Evolutionary conservation across 2,888 invertebrate genomes (phyloP).

Genomic region (Cephus pygmeus): DNA sequence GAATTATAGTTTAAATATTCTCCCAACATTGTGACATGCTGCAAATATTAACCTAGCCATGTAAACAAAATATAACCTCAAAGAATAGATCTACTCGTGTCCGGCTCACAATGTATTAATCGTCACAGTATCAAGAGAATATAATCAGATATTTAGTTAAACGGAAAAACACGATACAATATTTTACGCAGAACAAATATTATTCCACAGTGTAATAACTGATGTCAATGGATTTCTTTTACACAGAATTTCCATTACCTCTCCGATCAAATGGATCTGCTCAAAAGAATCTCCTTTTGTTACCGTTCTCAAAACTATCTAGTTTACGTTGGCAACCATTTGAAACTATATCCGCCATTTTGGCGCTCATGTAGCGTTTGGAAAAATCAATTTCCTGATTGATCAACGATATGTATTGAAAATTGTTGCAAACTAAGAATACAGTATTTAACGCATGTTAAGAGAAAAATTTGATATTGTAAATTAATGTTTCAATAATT

Average conservation of each 20-base stretch:
- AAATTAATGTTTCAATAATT: neutral
- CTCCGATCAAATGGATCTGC: slow-evolving; percentile 41
- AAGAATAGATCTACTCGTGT: neutral
- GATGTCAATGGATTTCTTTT: slow-evolving; percentile 53
- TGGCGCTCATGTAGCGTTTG: neutral
- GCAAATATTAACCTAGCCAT: slow-evolving; percentile 5
- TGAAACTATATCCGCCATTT: neutral
- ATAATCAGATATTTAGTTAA: slow-evolving; percentile 21
- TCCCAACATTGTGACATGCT: neutral
- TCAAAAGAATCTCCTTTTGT: slow-evolving; percentile 39
- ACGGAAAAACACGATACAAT: slow-evolving; percentile 7
- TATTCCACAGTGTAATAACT: slow-evolving; percentile 15
- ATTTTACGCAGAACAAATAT: slow-evolving; percentile 1
- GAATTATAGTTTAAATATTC: neutral
- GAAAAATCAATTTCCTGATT: neutral
- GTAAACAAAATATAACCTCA: slow-evolving; percentile 12
- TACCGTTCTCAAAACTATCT: slow-evolving; percentile 41
- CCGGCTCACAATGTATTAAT: slow-evolving; percentile 9
- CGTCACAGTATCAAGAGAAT: slow-evolving; percentile 17
- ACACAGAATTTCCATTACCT: slow-evolving; percentile 47
- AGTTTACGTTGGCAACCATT: neutral
- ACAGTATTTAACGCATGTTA: neutral
- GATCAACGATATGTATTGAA: neutral
- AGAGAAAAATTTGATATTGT: neutral
- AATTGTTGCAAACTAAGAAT: neutral